A percentile compares a stretch with the other conserved stretches of the same genome.
Conservation (phyloP, 2,113 vertebrate genomes). For the Perca schrenkii region DNA sequence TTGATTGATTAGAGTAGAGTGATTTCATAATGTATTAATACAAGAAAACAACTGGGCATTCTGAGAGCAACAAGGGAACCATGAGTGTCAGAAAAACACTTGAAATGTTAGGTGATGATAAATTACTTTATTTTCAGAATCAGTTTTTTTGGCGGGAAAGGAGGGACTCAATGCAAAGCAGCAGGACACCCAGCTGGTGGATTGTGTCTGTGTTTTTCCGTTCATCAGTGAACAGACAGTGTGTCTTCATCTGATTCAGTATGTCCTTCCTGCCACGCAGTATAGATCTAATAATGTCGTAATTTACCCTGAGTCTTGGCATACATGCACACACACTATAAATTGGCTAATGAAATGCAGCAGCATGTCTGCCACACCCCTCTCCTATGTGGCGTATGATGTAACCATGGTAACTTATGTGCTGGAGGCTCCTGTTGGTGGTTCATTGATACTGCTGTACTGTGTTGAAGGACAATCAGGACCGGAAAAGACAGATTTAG, state of each 20-base stretch:
- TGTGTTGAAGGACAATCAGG: slow-evolving; percentile 28
- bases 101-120: slow-evolving; percentile 33
- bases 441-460: slow-evolving; percentile 51
- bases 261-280: not conserved
- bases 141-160: slow-evolving; percentile 49
- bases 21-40: not conserved
- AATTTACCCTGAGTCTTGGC: slow-evolving; percentile 31
- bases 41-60: not conserved
- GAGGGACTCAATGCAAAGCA: slow-evolving; percentile 43
- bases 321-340: slow-evolving; percentile 17
- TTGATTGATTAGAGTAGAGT: not conserved
- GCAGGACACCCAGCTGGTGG: slow-evolving; percentile 55
- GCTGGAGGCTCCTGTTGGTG: slow-evolving; percentile 25
- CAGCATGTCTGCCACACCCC: slow-evolving; percentile 58
- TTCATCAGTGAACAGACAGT: slow-evolving; percentile 25
- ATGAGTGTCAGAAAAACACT: not conserved
- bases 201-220: slow-evolving; percentile 20
- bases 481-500: slow-evolving; percentile 59
- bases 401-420: slow-evolving; percentile 65
- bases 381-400: slow-evolving; percentile 33
- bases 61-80: not conserved
- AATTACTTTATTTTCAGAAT: slow-evolving; percentile 56
- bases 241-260: slow-evolving; percentile 29
- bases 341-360: slow-evolving; percentile 66
- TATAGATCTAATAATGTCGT: slow-evolving; percentile 37